Evolutionary conservation across 2,113 vertebrate genomes (phyloP), one percentile per base, ranked within the genome.

Genomic region (Nyctereutes procyonoides): DNA sequence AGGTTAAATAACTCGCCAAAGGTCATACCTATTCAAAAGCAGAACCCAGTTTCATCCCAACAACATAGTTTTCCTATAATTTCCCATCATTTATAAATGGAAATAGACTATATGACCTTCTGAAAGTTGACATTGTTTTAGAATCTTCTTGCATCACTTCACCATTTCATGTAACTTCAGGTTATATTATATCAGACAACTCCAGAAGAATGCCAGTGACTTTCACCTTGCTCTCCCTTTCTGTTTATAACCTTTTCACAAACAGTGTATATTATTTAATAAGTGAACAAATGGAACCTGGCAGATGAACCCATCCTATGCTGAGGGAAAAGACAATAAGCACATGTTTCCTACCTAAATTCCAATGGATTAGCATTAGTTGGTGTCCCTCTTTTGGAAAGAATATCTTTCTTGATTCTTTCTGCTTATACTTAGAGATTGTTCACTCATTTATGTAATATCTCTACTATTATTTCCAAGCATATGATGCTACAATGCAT

Each of bases 211-310:
- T 88, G 55, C 15, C 88, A 94, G 5, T 95, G 98, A 93, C 94
- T 98, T 98, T 97, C 97, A 98, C 96, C 69, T 98, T 98, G 67
- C 92, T 95, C 69, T 93, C 95, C 19, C 22, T 96, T 90, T 81
- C 92, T 97, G 86, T 89, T 98, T 97, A 89, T 48, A 93, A 20
- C 96, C 89, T 98, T 97, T 97, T 97, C 97, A 97, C 13, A 60
- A 89, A 93, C 94, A 95, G 38, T 80, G 51, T 96, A 43, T 96
- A 92, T 91, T 86, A 93, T 96, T 98, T 97, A 97, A 93, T 98
- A 96, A 91, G 55, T 97, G 84, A 97, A 55, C 58, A 96, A 97
- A 97, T 87, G 65, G 92, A 88, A 97, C 60, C 62, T 97, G 95
- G 86, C 92, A 98, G 92, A 30, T 97, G 80, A 97, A 71, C 60